Percentiles rank a stretch among this genome's conserved stretches.
phyloP scores from a whole-genome alignment of 2,888 invertebrate genomes.

The Melanotus villosus region DNA sequence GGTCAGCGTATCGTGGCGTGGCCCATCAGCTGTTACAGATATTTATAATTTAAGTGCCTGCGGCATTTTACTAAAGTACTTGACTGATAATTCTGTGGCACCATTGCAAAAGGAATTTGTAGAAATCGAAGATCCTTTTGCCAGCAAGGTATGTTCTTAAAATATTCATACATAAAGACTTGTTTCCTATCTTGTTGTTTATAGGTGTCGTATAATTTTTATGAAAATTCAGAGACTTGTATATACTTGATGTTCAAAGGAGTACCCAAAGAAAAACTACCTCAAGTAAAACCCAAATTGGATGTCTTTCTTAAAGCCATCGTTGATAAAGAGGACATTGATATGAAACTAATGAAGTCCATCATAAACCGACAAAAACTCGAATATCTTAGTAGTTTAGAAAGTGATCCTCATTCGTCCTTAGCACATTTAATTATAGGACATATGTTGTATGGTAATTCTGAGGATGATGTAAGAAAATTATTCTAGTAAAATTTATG shows the following conservation, averaged over 20 bases:
- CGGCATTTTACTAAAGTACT: constrained; percentile 81
- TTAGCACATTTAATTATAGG: constrained; percentile 85
- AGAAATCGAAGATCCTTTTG: constrained; percentile 85
- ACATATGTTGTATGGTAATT: constrained; percentile 86
- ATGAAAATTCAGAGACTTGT: constrained; percentile 81
- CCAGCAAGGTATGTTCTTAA: constrained; percentile 77
- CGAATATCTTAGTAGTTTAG: constrained; percentile 80
- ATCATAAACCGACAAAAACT: constrained; percentile 81
- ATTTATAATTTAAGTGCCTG: constrained; percentile 76
- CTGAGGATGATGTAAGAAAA: constrained; percentile 79
- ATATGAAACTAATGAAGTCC: constrained; percentile 82
- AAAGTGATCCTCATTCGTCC: constrained; percentile 82
- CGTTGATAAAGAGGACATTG: constrained; percentile 71
- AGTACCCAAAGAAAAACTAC: constrained; percentile 79
- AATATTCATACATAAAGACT: neutral
- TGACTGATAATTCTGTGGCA: constrained; percentile 89
- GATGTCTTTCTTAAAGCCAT: constrained; percentile 69
- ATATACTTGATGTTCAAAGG: constrained; percentile 82
- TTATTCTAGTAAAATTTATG: neutral
- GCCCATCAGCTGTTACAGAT: constrained; percentile 76
- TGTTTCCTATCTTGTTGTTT: constrained; percentile 48
- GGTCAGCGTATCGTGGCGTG: constrained; percentile 85
- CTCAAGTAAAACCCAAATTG: constrained; percentile 74
- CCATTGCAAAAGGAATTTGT: constrained; percentile 88
- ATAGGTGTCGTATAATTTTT: constrained; percentile 78